Evolutionary conservation across 2,888 invertebrate species (phyloP), one percentile per base, ranked within the genome.

Genomic region (Drosophila tanythrix): DNA sequence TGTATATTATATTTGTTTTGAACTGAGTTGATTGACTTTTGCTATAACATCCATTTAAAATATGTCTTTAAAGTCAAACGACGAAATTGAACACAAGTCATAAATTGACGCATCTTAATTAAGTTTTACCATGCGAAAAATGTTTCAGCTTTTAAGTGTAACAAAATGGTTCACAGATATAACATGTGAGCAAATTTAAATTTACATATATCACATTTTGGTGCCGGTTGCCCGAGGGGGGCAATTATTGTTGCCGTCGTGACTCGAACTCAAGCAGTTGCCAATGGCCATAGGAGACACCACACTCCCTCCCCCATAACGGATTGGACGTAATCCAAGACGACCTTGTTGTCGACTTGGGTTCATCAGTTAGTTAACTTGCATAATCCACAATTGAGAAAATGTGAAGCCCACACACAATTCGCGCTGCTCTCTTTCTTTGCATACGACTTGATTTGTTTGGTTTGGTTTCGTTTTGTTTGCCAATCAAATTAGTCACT

Each of bases 401-500:
- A 68, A 40, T 35, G 11, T 81, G 72, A 48, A 43, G 66, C 79
- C 82, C 79, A 79, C 82, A 79, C 81, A 65, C 68, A 65, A 61
- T 62, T 64, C 10, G 52, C 48, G 27, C 11, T 59, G 65, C 67
- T 67, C 67, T 67, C 62, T 43, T 70, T 76, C 11, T 38, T 6
- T 52, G 25, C 36, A 10, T 48, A 36, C 18, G 18, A 8, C 36
- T 46, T 25, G 21, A 21, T 40, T 61, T 31, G 29, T 51, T 48
- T 58, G 27, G 21, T 7, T 63, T 70, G 52, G 21, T 18, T 58
- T 63, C 27, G 43, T 15, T 70, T 65, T 83, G 74, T 81, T 89
- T 79, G 79, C 70, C 88, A 87, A 87, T 90, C 85, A 83, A 90
- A 87, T 89, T 82, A 87, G 77, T 84, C 74, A 65, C 71, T 84